phyloP scores from a whole-genome alignment of 2,113 vertebrate genomes.

The Hippocampus mohnikei region DNA sequence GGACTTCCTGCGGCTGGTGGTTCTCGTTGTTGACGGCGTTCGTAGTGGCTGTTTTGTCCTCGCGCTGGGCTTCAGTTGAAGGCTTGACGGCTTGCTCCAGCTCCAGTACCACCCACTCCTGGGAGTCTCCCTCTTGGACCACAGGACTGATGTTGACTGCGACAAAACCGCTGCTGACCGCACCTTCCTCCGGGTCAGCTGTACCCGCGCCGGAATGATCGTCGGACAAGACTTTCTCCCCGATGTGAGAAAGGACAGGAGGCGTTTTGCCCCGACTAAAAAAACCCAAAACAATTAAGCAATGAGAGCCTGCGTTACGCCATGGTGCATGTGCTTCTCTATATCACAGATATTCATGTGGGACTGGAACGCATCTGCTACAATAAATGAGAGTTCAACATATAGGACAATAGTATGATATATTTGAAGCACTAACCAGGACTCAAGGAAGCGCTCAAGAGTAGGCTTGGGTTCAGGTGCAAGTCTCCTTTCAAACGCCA shows the following conservation, averaged over 20 bases:
- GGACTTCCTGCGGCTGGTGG: constrained; percentile 59
- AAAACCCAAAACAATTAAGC: background rate
- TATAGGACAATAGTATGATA: background rate
- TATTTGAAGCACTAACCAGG: constrained; percentile 75
- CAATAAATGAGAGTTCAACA: background rate
- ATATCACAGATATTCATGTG: too few relatives aligned
- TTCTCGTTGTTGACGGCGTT: constrained; percentile 25
- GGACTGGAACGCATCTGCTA: background rate
- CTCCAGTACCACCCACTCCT: constrained; percentile 97
- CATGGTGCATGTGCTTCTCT: too few relatives aligned
- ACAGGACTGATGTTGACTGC: constrained; percentile 89
- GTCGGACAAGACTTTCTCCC: constrained; percentile 75
- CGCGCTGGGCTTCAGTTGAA: constrained; percentile 71
- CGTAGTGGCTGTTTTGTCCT: constrained; percentile 60
- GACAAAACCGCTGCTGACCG: constrained; percentile 88
- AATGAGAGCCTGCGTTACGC: too few relatives aligned
- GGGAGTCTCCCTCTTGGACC: constrained; percentile 88
- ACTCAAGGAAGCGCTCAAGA: constrained; percentile 90
- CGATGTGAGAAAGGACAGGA: constrained; percentile 69
- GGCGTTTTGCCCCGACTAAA: constrained; percentile 86
- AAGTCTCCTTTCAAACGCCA: constrained; percentile 91
- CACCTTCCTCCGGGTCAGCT: constrained; percentile 83
- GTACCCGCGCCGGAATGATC: constrained; percentile 77
- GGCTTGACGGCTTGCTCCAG: constrained; percentile 82
- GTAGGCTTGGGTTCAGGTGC: constrained; percentile 91